phyloP scores from a whole-genome alignment of 2,797 vertebrate species.

The Tauraco hartlaubi region DNA sequence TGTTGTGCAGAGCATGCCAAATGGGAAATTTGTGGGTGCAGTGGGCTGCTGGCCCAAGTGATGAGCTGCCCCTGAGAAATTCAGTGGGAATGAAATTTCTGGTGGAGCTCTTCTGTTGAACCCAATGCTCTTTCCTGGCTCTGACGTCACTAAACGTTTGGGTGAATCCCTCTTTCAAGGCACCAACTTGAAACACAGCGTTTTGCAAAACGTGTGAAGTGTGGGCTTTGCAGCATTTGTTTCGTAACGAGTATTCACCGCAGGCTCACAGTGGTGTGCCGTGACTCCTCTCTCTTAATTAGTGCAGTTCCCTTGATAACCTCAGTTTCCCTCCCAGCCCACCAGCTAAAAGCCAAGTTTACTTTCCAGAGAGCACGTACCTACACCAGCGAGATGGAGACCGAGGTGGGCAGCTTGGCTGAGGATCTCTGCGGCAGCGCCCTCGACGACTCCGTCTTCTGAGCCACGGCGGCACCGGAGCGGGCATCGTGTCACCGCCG shows the following conservation, averaged over 20 bases:
- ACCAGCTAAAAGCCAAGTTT: neutral
- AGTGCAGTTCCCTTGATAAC: accelerated
- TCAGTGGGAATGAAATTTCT: neutral
- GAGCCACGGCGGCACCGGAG: neutral
- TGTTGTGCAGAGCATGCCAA: too few relatives aligned
- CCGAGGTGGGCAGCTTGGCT: slow-evolving; percentile 11
- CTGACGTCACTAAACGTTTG: accelerated
- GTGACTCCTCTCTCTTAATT: neutral
- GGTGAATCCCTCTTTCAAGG: neutral
- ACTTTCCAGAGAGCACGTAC: slow-evolving; percentile 70
- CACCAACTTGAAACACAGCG: accelerated
- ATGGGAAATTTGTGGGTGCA: neutral
- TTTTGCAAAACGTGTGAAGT: neutral
- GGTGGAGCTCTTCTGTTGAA: neutral
- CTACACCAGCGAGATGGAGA: slow-evolving; percentile 17
- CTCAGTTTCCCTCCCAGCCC: neutral
- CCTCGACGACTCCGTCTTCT: slow-evolving; percentile 54
- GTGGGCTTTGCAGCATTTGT: neutral
- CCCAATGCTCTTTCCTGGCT: neutral
- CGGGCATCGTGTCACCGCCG: neutral
- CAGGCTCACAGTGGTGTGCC: accelerated
- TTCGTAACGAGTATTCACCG: accelerated
- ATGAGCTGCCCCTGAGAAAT: neutral
- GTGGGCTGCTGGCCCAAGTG: neutral
- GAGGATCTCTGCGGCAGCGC: neutral